Evolutionary conservation across 2,888 invertebrate species (phyloP).

Genomic region (Nymphalis c-album): DNA sequence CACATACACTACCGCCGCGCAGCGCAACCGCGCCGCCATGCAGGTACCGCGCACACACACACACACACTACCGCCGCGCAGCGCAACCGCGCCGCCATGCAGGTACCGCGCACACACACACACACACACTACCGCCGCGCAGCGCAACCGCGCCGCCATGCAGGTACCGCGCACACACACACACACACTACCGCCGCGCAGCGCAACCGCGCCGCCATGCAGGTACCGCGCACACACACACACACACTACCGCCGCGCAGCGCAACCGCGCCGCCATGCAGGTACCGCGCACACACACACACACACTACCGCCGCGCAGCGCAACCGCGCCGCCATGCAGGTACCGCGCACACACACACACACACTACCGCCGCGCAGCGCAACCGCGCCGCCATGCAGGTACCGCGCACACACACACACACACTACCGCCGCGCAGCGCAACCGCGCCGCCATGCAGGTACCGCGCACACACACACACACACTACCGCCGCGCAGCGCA

Average conservation of each 20-base stretch:
- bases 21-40: conserved; percentile 79
- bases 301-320: neutral
- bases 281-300: conserved; percentile 43
- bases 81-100: too few relatives aligned
- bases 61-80: neutral
- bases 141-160: conserved; percentile 79
- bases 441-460: too few relatives aligned
- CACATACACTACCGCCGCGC: too few relatives aligned
- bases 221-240: too few relatives aligned
- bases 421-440: neutral
- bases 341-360: too few relatives aligned
- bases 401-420: conserved; percentile 30
- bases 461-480: too few relatives aligned
- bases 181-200: neutral
- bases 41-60: conserved; percentile 47
- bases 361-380: conserved; percentile 74
- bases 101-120: too few relatives aligned
- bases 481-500: conserved; percentile 77
- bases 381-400: conserved; percentile 79
- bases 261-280: conserved; percentile 79
- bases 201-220: too few relatives aligned
- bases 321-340: too few relatives aligned
- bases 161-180: conserved; percentile 47
- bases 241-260: conserved; percentile 75
- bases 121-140: too few relatives aligned